Evolutionary conservation across 2,113 vertebrate species (phyloP).

Genomic region (Cyphomyrus discorhynchus): DNA sequence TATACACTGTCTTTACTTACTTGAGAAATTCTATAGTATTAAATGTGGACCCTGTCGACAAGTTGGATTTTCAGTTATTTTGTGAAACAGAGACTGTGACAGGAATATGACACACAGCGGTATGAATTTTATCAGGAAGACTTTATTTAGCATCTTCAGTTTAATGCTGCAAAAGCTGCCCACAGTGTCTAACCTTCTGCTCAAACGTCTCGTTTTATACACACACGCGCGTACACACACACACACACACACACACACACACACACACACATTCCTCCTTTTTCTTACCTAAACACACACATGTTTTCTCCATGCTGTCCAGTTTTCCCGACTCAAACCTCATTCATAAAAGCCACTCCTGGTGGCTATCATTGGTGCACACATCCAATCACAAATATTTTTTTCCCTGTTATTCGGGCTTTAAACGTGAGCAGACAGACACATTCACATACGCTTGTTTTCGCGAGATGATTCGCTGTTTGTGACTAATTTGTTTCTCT

Average conservation of each 20-base stretch:
- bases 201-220: neutral
- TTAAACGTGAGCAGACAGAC: neutral
- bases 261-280: neutral
- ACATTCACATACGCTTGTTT: neutral
- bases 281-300: neutral
- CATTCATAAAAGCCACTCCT: neutral
- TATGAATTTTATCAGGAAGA: conserved; percentile 18
- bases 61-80: neutral
- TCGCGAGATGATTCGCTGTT: neutral
- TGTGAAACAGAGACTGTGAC: neutral
- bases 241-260: neutral
- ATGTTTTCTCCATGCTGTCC: neutral
- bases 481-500: neutral
- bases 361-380: neutral
- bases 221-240: neutral
- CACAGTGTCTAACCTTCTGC: neutral
- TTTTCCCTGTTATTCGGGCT: neutral
- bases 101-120: neutral
- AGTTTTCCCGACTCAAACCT: neutral
- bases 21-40: neutral
- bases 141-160: conserved; percentile 19
- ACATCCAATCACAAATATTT: neutral
- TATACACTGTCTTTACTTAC: neutral
- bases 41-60: neutral
- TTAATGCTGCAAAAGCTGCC: neutral